These are phyloP conservation scores for Ctenosaura bakeri DNA, from an alignment of 2,797 vertebrate species.

Conservation along the genomic window DNA sequence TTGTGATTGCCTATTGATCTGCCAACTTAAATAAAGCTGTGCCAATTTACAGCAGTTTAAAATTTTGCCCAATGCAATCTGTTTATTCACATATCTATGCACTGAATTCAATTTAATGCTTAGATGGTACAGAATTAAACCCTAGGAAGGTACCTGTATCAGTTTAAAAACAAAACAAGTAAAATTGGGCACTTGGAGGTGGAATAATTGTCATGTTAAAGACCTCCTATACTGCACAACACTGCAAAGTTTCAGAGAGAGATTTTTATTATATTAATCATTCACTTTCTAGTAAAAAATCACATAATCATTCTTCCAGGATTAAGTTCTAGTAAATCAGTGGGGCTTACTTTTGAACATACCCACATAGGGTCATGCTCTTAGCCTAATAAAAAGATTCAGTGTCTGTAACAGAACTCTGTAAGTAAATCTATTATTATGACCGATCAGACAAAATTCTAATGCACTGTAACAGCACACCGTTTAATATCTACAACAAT, in stretches of 20 bases:
- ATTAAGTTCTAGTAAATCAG: background rate
- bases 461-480: background rate
- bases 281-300: background rate
- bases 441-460: conserved; percentile 51
- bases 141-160: background rate
- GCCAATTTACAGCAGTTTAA: background rate
- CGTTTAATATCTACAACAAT: conserved; percentile 51
- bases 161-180: background rate
- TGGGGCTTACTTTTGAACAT: background rate
- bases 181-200: background rate
- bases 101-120: background rate
- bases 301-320: background rate
- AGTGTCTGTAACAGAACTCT: conserved; percentile 50
- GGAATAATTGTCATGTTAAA: background rate
- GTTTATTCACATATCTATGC: conserved; percentile 22
- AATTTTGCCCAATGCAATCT: conserved; percentile 28
- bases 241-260: conserved; percentile 55
- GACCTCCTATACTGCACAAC: conserved; percentile 28
- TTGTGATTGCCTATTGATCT: conserved; percentile 13
- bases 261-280: background rate
- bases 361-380: background rate
- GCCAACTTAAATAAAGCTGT: background rate
- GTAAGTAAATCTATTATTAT: conserved; percentile 35
- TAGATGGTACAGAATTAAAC: background rate
- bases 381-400: conserved; percentile 55